Evolutionary conservation across 2,888 invertebrate genomes (phyloP).

Genomic region (Hypolimnas misippus): DNA sequence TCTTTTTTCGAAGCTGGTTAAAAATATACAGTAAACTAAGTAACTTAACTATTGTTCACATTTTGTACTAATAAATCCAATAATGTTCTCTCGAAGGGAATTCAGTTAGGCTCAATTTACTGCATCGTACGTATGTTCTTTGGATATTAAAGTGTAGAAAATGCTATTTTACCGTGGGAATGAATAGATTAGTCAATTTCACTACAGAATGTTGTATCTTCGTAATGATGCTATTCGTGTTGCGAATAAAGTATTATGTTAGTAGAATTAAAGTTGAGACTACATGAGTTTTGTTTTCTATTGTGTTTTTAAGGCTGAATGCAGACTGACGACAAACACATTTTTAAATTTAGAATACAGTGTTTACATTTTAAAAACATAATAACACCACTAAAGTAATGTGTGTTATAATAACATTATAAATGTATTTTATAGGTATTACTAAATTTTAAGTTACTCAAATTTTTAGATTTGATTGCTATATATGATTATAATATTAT

Average conservation of each 20-base stretch:
- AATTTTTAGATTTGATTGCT: too few relatives aligned
- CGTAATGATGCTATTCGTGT: slow-evolving; percentile 11
- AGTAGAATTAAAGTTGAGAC: background rate
- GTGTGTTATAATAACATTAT: too few relatives aligned
- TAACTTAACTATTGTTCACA: too few relatives aligned
- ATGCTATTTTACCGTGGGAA: slow-evolving; percentile 24
- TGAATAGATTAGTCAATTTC: slow-evolving; percentile 27
- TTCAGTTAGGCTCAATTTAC: background rate
- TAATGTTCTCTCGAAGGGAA: slow-evolving; percentile 1
- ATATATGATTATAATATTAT: too few relatives aligned
- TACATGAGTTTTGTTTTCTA: background rate
- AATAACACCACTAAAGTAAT: too few relatives aligned
- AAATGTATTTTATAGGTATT: too few relatives aligned
- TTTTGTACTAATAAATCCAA: too few relatives aligned
- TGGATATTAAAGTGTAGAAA: slow-evolving; percentile 1
- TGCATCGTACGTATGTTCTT: background rate
- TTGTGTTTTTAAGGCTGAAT: background rate
- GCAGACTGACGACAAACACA: background rate
- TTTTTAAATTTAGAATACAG: too few relatives aligned
- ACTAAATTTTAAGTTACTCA: too few relatives aligned
- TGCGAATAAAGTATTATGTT: slow-evolving; percentile 14
- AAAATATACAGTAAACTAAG: background rate
- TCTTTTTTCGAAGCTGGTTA: too few relatives aligned
- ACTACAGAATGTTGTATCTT: slow-evolving; percentile 2
- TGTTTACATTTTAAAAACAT: too few relatives aligned